Evolutionary conservation across 2,888 invertebrate species (phyloP), one percentile per base, ranked within the genome.

Genomic region (Hybos culiciformis): DNA sequence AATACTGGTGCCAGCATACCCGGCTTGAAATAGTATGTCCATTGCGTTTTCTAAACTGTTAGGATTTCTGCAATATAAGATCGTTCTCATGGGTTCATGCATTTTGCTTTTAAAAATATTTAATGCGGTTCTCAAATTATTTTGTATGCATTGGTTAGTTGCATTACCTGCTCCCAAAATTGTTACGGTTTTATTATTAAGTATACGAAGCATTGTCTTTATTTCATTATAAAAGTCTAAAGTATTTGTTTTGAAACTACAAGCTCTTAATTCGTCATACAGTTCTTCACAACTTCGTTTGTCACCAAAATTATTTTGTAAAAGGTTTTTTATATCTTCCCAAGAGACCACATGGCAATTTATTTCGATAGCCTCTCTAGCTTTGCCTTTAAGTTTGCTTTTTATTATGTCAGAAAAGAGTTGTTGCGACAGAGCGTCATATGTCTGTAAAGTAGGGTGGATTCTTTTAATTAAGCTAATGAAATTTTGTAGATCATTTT

Each of bases 391-490:
- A 9, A 46, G 20, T 33, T 40, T 44, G 11, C 42, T 47, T 41
- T 50, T 48, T 26, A 48, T 49, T 19, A 47, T 14, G 24, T 49
- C 47, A 2, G 47, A 47, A 41, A 50, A 49, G 9, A 51, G 17
- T 12, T 24, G 24, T 46, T 51, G 46, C 17, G 45, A 46, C n/a
- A 48, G 21, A 32, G 37, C 47, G 19, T 50, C 50, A 31, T 40
- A 49, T 1, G 41, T 38, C 19, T 20, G 23, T 29, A 46, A 15
- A 2, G 41, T 45, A 7, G 47, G 46, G 23, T 48, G 40, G 33
- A 49, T 14, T n/a, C n/a, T 17, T n/a, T n/a, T n/a, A n/a, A n/a
- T n/a, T n/a, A n/a, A n/a, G n/a, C n/a, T n/a, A n/a, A n/a, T n/a
- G n/a, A n/a, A n/a, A n/a, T n/a, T n/a, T n/a, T n/a, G n/a, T n/a